Percentiles rank a stretch among this genome's conserved stretches.
Conservation (phyloP, 2,113 vertebrate species). For the Rhinogobius similis region DNA sequence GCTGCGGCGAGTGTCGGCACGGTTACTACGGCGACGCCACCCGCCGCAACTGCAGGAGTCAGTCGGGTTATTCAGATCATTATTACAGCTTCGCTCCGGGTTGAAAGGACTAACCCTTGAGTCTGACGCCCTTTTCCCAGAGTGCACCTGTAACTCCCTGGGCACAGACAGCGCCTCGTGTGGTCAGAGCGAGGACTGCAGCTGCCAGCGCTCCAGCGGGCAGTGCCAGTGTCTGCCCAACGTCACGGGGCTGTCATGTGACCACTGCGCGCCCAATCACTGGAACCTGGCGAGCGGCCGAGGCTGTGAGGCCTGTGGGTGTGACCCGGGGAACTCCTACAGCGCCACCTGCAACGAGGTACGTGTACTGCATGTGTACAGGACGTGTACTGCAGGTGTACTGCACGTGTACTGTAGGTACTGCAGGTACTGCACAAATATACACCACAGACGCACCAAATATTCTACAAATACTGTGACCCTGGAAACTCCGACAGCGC, state of each 20-base stretch:
- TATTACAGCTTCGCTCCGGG: no score
- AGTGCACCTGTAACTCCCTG: slow-evolving; percentile 77
- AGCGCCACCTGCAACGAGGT: slow-evolving; percentile 91
- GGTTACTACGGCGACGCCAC: slow-evolving; percentile 89
- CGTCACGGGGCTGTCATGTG: slow-evolving; percentile 87
- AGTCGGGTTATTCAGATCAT: no score
- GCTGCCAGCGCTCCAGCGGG: slow-evolving; percentile 84
- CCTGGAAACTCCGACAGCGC: no score
- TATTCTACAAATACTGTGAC: background rate
- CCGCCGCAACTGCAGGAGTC: slow-evolving; percentile 89
- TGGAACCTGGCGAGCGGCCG: slow-evolving; percentile 89
- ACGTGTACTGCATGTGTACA: background rate
- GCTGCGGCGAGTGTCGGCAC: slow-evolving; percentile 83
- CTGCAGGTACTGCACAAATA: no score
- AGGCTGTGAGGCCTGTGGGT: slow-evolving; percentile 88
- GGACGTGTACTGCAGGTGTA: no score
- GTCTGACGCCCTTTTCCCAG: no score
- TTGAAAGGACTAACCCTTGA: no score
- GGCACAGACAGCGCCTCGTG: slow-evolving; percentile 87
- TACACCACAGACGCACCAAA: no score
- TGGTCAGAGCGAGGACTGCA: slow-evolving; percentile 78
- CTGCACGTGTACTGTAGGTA: no score
- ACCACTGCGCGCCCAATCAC: slow-evolving; percentile 89
- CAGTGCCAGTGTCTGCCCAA: slow-evolving; percentile 91
- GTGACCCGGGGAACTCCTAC: slow-evolving; percentile 85